These are phyloP conservation scores for Tillus elongatus DNA, from an alignment of 2,888 invertebrate genomes.

Conservation along the genomic window DNA sequence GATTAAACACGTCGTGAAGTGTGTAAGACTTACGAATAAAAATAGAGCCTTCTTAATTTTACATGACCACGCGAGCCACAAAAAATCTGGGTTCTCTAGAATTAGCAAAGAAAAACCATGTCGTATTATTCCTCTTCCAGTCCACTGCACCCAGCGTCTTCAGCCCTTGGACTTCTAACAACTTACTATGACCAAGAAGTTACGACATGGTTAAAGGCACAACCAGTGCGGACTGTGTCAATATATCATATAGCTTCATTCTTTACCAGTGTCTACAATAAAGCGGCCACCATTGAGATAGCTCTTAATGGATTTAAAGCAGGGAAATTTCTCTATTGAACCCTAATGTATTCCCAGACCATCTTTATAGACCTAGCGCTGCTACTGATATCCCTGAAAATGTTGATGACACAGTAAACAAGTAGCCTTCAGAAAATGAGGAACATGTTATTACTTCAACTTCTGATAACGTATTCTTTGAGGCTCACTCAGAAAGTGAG, in stretches of 20 bases:
- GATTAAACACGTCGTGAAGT: no score
- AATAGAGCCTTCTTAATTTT: no score
- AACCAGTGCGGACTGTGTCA: constrained; percentile 11
- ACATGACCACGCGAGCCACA: no score
- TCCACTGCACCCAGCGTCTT: constrained; percentile 13
- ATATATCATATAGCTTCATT: constrained; percentile 14
- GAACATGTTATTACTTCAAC: no score
- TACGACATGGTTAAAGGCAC: constrained; percentile 11
- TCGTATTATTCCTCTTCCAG: constrained; percentile 11
- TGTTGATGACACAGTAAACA: no score
- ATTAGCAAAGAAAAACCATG: constrained; percentile 11
- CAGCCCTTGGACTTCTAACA: constrained; percentile 14
- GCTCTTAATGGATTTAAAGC: no score
- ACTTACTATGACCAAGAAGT: constrained; percentile 14
- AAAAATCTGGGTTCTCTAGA: constrained; percentile 2
- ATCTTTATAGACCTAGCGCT: no score
- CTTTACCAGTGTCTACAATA: constrained; percentile 15
- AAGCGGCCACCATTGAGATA: constrained; percentile 14
- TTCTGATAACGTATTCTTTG: no score
- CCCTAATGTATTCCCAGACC: constrained; percentile 16
- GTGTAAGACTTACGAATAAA: no score
- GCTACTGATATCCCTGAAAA: no score
- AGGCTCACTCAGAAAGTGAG: no score
- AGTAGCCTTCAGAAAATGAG: no score
- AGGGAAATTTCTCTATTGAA: constrained; percentile 14